Evolutionary conservation across 1,140 invertebrate species (phyloP), one percentile per base, ranked within the genome.

Genomic region (Calliopsis andreniformis): DNA sequence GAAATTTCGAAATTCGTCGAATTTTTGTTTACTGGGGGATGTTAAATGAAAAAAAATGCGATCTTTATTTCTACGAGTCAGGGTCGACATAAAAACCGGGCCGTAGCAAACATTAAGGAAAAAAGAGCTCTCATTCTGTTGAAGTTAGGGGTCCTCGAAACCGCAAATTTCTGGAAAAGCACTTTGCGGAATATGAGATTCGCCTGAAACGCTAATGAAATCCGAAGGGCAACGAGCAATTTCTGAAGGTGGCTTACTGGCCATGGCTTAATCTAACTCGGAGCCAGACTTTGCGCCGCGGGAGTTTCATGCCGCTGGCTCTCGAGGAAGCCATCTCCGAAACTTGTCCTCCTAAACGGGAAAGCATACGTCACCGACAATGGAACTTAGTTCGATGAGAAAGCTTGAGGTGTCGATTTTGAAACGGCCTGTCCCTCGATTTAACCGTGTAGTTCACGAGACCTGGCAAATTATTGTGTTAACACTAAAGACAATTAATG

Each of bases 181-280:
- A 89, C 88, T 90, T 88, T 83, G 83, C 77, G 78, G 85, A 89
- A 89, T 90, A 85, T 85, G 82, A 85, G 82, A 85, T 89, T 88
- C 80, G 85, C 87, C 85, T 83, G 84, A 84, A 87, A 88, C 89
- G 83, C 86, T 90, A 90, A 91, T 91, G 88, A 91, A 91, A 91
- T 91, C 88, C 87, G 88, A 90, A 90, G 88, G 85, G 84, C 83
- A 88, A 87, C 85, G 87, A 88, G 88, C 87, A 89, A 90, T 91
- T 89, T 89, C 89, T 89, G 87, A 88, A 90, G 88, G 86, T 89
- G 87, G 88, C 88, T 90, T 90, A 90, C 87, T 88, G 89, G 87
- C 85, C 89, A 87, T 77, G 86, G 86, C 87, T 90, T 90, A 90
- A 91, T 89, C 89, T 89, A 90, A 91, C 89, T 90, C 89, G 62